These are phyloP conservation scores for Maccullochella peelii DNA, from an alignment of 2,113 vertebrate genomes.

Conservation along the genomic window DNA sequence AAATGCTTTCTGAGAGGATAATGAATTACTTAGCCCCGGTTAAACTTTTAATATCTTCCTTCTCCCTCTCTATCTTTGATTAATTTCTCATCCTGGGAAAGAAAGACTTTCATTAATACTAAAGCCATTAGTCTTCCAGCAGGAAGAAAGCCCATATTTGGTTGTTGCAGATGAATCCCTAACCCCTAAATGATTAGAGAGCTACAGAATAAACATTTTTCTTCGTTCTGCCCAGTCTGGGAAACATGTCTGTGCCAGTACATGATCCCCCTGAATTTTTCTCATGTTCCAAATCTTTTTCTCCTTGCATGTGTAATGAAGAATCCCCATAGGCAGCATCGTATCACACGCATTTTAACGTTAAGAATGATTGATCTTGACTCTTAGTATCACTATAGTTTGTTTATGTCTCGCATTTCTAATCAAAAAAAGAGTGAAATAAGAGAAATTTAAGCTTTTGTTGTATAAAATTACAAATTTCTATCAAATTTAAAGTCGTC, in stretches of 20 bases:
- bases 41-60: constrained; percentile 86
- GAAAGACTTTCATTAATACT: constrained; percentile 86
- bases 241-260: constrained; percentile 38
- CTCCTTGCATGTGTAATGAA: neutral
- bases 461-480: too few relatives aligned
- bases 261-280: neutral
- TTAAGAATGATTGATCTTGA: neutral
- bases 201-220: constrained; percentile 75
- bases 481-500: neutral
- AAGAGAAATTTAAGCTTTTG: neutral
- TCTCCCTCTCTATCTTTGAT: constrained; percentile 82
- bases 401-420: neutral
- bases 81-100: constrained; percentile 81
- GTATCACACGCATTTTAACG: neutral
- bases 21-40: constrained; percentile 79
- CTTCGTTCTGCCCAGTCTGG: constrained; percentile 45
- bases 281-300: neutral
- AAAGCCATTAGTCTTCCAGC: constrained; percentile 83
- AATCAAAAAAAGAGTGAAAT: neutral
- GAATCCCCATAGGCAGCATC: neutral
- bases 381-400: neutral
- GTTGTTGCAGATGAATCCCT: constrained; percentile 74
- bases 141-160: constrained; percentile 80
- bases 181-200: constrained; percentile 72
- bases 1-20: constrained; percentile 71